Base-by-base conservation (phyloP, 2,113 vertebrate genomes). In the Proteles cristata region DNA sequence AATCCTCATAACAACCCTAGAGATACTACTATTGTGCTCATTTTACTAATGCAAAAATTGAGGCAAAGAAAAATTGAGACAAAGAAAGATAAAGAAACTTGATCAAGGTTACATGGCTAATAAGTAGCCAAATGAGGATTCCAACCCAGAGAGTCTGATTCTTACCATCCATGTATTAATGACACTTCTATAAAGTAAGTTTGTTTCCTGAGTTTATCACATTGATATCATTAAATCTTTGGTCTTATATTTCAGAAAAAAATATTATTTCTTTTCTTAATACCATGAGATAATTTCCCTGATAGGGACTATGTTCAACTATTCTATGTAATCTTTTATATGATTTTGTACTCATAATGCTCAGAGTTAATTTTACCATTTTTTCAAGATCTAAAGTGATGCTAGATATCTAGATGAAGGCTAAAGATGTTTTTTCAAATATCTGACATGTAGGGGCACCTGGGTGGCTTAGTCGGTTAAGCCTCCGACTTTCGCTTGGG, bases 171-270 rank as follows among this genome's bases (percentile, higher is more conserved):
- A 55, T 16, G 76, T 73, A 66, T 90, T 74, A 82, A 79, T 66
- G 35, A 50, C 35, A 90, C 11, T 92, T 79, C 1, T 43, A 43
- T 48, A 93, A 76, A 91, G 23, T 33, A 35, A 63, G 2, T 31
- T 94, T 96, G 11, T 66, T 92, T 94, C 33, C 11, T 84, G 65
- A 89, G 19, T 69, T 80, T 14, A 65, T 63, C 15, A n/a, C 43
- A 87, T 31, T 87, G 12, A 21, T 76, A 65, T 63, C n/a, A 66
- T 69, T 92, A 93, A 93, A 82, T 58, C 93, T 65, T 84, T 92
- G 23, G 5, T 80, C 11, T 90, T 45, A n/a, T 33, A 61, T 48
- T 92, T 25, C 23, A 92, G 66, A 88, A 95, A 97, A 89, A 89
- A 23, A 82, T 65, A 88, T 19, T 65, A 73, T 73, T 94, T 84